These are phyloP conservation scores for Leptarthrus brevirostris DNA, from an alignment of 2,888 invertebrate species.

Conservation along the genomic window DNA sequence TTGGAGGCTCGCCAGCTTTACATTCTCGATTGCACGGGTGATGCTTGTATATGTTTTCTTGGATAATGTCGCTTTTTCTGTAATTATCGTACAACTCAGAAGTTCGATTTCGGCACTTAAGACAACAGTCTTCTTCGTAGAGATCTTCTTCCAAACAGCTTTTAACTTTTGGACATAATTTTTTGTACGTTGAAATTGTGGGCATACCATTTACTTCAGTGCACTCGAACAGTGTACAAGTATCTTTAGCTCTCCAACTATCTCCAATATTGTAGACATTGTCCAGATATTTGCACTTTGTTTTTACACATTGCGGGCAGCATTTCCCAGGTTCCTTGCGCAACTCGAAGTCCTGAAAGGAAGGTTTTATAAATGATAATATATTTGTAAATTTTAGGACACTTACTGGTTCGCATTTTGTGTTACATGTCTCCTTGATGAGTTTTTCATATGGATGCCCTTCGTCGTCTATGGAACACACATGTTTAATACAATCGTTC, in stretches of 20 bases:
- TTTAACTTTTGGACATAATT: constrained; percentile 61
- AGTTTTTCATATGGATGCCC: constrained; percentile 56
- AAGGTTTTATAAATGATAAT: too few species aligned
- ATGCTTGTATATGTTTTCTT: constrained; percentile 56
- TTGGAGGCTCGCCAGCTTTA: constrained; percentile 67
- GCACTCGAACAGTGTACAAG: constrained; percentile 64
- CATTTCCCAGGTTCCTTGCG: constrained; percentile 60
- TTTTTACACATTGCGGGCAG: constrained; percentile 64
- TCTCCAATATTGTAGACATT: constrained; percentile 62
- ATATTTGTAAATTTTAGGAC: too few species aligned
- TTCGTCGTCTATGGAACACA: constrained; percentile 59
- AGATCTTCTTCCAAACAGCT: constrained; percentile 61
- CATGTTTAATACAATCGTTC: constrained; percentile 61
- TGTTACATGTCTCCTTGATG: constrained; percentile 61
- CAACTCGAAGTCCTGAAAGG: constrained; percentile 62
- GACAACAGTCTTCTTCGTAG: constrained; percentile 62
- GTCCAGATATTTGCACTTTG: constrained; percentile 62
- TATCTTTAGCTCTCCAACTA: constrained; percentile 63
- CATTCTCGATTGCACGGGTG: constrained; percentile 75
- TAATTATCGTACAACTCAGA: constrained; percentile 41
- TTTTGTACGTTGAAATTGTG: constrained; percentile 62
- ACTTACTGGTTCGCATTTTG: constrained; percentile 62
- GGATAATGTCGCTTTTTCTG: constrained; percentile 56
- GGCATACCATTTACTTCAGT: constrained; percentile 58
- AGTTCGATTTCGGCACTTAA: constrained; percentile 57